Conservation (phyloP, 2,113 vertebrate species). For the Coracopsis vasa region DNA sequence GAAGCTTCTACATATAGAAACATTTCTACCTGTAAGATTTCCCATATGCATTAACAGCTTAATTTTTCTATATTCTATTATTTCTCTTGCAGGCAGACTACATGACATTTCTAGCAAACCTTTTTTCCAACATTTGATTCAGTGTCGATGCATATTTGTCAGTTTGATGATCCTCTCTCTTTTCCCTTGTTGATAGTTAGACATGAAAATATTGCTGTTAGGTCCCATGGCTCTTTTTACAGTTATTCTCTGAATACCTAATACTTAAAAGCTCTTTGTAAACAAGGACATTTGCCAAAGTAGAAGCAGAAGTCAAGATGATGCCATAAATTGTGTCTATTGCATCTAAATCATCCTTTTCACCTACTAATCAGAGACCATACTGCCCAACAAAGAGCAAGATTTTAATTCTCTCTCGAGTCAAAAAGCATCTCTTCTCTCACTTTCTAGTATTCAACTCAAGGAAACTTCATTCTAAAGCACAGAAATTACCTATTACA, state of each 20-base stretch:
- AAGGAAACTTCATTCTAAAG: not conserved
- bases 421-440: not conserved
- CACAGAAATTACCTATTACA: constrained; percentile 5
- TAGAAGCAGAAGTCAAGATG: not conserved
- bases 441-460: not conserved
- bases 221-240: not conserved
- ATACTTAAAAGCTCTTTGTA: not conserved
- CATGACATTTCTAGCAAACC: not conserved
- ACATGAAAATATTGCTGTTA: constrained; percentile 1
- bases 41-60: not conserved
- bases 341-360: not conserved
- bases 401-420: not conserved
- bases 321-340: not conserved
- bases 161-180: constrained; percentile 12
- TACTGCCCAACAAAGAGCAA: not conserved
- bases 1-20: not conserved
- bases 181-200: not conserved
- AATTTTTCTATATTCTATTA: not conserved
- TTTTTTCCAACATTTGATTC: not conserved
- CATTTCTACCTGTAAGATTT: not conserved
- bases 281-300: not conserved
- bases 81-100: not conserved
- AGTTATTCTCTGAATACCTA: constrained; percentile 10
- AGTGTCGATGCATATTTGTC: not conserved
- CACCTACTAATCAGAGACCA: not conserved